These are phyloP conservation scores for Cephalopterus ornatus DNA, from an alignment of 2,113 vertebrate species.

Conservation along the genomic window DNA sequence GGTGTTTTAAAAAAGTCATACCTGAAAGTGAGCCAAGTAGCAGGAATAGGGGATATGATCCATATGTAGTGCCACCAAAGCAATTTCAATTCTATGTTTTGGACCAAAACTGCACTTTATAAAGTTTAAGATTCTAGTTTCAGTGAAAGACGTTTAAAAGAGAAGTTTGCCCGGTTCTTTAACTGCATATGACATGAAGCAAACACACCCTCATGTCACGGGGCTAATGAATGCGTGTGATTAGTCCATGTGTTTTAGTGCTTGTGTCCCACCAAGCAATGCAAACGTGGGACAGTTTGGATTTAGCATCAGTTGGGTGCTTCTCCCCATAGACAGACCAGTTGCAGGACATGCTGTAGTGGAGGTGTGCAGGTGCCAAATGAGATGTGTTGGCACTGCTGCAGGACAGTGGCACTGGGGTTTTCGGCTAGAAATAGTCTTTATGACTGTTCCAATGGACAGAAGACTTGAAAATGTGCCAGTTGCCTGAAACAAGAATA, in stretches of 20 bases:
- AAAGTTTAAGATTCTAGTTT: background rate
- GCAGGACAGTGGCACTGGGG: background rate
- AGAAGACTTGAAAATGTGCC: background rate
- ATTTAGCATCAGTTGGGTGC: background rate
- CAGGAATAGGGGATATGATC: background rate
- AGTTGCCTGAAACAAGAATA: background rate
- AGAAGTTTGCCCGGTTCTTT: background rate
- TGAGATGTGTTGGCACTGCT: background rate
- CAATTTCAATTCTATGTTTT: background rate
- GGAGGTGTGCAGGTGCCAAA: background rate
- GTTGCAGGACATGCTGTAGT: background rate
- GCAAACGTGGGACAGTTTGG: accelerated
- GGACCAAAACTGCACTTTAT: background rate
- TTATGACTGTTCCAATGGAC: background rate
- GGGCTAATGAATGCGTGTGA: accelerated
- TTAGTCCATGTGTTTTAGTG: background rate
- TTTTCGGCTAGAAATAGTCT: background rate
- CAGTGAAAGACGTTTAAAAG: background rate
- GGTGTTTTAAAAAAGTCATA: background rate
- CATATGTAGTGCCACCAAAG: background rate
- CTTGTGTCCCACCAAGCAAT: background rate
- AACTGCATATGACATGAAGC: background rate
- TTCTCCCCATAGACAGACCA: background rate
- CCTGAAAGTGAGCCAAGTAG: background rate
- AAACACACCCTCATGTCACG: accelerated